A percentile compares a stretch with the other conserved stretches of the same genome.
These are phyloP conservation scores for Mesocentrotus franciscanus DNA, from an alignment of 53 echinoderm and acorn worm genomes.

Conservation along the genomic window DNA sequence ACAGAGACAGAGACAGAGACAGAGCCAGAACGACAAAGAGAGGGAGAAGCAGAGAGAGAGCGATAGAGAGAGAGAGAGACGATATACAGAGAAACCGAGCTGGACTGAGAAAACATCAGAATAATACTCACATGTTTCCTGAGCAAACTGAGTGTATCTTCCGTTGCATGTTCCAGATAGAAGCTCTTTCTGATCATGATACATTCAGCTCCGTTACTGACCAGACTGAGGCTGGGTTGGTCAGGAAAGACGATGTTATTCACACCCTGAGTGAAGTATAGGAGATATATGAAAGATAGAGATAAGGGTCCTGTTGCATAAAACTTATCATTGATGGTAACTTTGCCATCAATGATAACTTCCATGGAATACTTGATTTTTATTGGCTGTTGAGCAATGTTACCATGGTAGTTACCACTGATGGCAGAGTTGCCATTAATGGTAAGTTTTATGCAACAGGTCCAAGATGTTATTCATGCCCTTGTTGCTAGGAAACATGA, in stretches of 20 bases:
- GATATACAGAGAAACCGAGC: no score
- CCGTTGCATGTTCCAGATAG: constrained; percentile 83
- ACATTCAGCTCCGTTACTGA: constrained; percentile 93
- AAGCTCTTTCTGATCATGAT: constrained; percentile 88
- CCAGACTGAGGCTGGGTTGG: constrained; percentile 81
- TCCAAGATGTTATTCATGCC: no score
- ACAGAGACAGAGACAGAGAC: not conserved
- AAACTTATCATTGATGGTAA: no score
- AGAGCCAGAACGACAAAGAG: not conserved
- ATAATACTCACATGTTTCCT: constrained; percentile 74
- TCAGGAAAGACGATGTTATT: constrained; percentile 81
- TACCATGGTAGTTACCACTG: no score
- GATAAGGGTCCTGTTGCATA: no score
- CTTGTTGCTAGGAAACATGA: no score
- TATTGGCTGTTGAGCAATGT: no score
- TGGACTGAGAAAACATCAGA: not conserved
- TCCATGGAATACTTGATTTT: no score
- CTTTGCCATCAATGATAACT: no score
- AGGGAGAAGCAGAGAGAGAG: not conserved
- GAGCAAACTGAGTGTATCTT: constrained; percentile 76
- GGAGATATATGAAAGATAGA: no score
- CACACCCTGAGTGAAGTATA: constrained; percentile 70
- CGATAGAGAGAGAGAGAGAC: not conserved
- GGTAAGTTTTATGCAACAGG: no score
- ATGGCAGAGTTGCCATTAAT: no score